A percentile compares a stretch with the other conserved stretches of the same genome.
These are phyloP conservation scores for Eilema griseolum DNA, from an alignment of 2,888 invertebrate genomes.

Conservation along the genomic window DNA sequence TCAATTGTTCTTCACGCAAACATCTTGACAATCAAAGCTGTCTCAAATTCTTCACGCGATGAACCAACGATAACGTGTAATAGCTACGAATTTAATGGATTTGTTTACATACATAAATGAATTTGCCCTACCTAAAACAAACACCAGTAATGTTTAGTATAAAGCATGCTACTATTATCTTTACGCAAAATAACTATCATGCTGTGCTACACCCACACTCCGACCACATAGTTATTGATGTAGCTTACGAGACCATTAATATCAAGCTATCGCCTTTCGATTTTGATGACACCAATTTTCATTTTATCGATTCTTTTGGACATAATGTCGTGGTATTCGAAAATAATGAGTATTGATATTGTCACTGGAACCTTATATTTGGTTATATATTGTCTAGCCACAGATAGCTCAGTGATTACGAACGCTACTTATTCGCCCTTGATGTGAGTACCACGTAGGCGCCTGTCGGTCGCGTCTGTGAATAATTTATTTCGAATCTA, in stretches of 20 bases:
- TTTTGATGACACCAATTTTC: conserved; percentile 48
- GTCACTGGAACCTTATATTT: conserved; percentile 14
- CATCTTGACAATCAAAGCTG: conserved; percentile 46
- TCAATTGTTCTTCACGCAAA: conserved; percentile 73
- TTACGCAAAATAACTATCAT: conserved; percentile 51
- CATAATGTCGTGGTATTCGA: conserved; percentile 28
- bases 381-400: conserved; percentile 24
- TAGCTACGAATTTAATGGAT: conserved; percentile 28
- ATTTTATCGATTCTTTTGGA: conserved; percentile 44
- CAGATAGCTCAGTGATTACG: conserved; percentile 44
- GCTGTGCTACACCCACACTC: conserved; percentile 50
- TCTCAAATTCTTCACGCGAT: conserved; percentile 28
- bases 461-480: conserved; percentile 71
- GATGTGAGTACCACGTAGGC: conserved; percentile 62
- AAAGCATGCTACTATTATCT: conserved; percentile 34
- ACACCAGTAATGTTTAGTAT: conserved; percentile 35
- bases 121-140: conserved; percentile 37
- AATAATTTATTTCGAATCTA: conserved; percentile 79
- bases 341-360: conserved; percentile 24
- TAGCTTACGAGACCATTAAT: conserved; percentile 56
- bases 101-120: conserved; percentile 15
- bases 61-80: conserved; percentile 25
- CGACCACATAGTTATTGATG: conserved; percentile 54
- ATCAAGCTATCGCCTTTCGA: conserved; percentile 55
- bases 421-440: conserved; percentile 61